Conservation (phyloP, 2,797 vertebrate genomes). For the Leptoclinus maculatus region DNA sequence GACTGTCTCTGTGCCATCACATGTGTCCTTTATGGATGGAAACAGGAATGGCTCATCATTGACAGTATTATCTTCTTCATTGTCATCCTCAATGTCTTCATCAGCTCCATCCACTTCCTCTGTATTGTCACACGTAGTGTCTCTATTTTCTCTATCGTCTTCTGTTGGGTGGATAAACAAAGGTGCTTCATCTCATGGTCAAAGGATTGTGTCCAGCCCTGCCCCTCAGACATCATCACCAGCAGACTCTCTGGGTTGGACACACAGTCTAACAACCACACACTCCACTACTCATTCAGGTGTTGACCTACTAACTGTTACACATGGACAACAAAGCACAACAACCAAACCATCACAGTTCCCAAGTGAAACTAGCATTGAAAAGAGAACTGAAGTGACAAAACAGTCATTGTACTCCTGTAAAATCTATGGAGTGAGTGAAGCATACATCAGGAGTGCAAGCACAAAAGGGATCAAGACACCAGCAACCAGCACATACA, state of each 20-base stretch:
- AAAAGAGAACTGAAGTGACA: conserved; percentile 43
- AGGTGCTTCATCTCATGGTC: conserved; percentile 47
- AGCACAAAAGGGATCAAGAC: conserved; percentile 19
- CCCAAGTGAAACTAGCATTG: conserved; percentile 28
- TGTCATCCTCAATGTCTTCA: conserved; percentile 24
- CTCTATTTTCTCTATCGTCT: conserved; percentile 35
- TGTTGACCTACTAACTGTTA: conserved; percentile 35
- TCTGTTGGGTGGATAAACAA: conserved; percentile 43
- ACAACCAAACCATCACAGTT: conserved; percentile 21
- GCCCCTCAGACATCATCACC: conserved; percentile 60
- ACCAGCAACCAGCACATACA: conserved; percentile 25
- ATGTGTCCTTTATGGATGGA: conserved; percentile 39
- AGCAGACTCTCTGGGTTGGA: conserved; percentile 66
- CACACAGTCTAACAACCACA: conserved; percentile 27
- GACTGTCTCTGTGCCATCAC: conserved; percentile 36
- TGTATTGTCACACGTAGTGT: conserved; percentile 22
- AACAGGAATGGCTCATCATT: conserved; percentile 39
- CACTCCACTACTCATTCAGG: conserved; percentile 23
- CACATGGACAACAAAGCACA: conserved; percentile 24
- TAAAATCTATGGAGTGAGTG: conserved; percentile 21
- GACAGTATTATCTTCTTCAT: conserved; percentile 11
- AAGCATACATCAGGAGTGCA: conserved; percentile 16
- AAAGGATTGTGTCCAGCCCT: conserved; percentile 67
- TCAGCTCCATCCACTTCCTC: conserved; percentile 23
- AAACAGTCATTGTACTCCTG: conserved; percentile 19